Percentiles rank a stretch among this genome's conserved stretches.
Evolutionary conservation across 2,888 invertebrate genomes (phyloP).

Genomic region (Acleris literana): DNA sequence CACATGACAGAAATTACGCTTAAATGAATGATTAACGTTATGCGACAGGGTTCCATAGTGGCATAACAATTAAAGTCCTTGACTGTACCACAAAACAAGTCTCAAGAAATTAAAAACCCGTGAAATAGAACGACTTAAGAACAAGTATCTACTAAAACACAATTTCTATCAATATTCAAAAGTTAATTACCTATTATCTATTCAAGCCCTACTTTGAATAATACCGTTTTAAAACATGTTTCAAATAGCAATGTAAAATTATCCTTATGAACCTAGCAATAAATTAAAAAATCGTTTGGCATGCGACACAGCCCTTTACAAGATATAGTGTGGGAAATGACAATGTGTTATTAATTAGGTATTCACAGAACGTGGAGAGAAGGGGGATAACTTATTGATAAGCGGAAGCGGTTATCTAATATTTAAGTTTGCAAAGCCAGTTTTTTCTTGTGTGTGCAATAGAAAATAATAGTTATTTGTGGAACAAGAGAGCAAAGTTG

Average conservation of each 20-base stretch:
- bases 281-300: slow-evolving; percentile 24
- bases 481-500: too few species aligned
- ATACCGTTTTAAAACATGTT: slow-evolving; percentile 19
- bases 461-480: too few species aligned
- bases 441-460: too few species aligned
- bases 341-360: slow-evolving; percentile 51
- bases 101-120: not conserved
- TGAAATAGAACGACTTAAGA: not conserved
- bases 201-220: slow-evolving; percentile 23
- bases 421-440: not conserved
- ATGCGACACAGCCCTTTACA: slow-evolving; percentile 40
- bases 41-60: too few species aligned
- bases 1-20: too few species aligned
- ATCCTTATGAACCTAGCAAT: slow-evolving; percentile 10
- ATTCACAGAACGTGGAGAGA: slow-evolving; percentile 48
- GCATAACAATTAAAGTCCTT: too few species aligned
- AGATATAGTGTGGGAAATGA: slow-evolving; percentile 42
- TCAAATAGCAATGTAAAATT: slow-evolving; percentile 1
- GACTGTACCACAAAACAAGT: too few species aligned
- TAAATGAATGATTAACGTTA: too few species aligned
- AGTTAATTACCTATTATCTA: slow-evolving; percentile 24
- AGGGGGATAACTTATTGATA: not conserved
- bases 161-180: slow-evolving; percentile 9
- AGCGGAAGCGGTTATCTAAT: slow-evolving; percentile 2
- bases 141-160: not conserved